Evolutionary conservation across 2,888 invertebrate species (phyloP).

Genomic region (Ophion slaviceki): DNA sequence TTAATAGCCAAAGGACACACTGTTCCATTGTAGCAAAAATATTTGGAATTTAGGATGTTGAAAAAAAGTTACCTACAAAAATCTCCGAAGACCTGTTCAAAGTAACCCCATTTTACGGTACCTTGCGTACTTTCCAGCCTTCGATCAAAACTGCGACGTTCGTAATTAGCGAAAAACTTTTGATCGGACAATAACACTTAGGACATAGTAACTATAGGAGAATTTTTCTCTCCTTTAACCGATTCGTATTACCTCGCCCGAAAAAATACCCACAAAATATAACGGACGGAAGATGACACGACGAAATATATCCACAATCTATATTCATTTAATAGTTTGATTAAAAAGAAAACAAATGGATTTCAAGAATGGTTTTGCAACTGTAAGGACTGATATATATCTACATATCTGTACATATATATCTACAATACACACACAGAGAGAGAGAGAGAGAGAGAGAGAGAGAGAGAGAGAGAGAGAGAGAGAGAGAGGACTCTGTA

Average conservation of each 20-base stretch:
- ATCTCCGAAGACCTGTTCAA: too few relatives aligned
- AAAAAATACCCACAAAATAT: neutral
- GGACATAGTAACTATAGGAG: too few relatives aligned
- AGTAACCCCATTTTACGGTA: too few relatives aligned
- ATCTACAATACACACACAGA: neutral
- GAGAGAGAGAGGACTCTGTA: conserved; percentile 24
- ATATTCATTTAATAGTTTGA: neutral
- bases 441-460: neutral
- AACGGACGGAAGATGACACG: neutral
- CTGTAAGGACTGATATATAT: neutral
- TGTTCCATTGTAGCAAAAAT: too few relatives aligned
- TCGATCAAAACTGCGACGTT: too few relatives aligned
- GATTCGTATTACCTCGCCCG: neutral
- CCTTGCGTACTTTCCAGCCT: too few relatives aligned
- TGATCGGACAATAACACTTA: too few relatives aligned
- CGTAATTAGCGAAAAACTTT: too few relatives aligned
- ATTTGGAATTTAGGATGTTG: too few relatives aligned
- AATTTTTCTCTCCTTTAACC: too few relatives aligned
- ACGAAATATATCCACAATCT: neutral
- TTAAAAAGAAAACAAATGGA: neutral
- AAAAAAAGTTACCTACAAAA: too few relatives aligned
- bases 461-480: neutral
- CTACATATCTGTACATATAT: neutral
- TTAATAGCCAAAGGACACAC: too few relatives aligned
- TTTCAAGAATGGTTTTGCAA: neutral